A percentile compares a stretch with the other conserved stretches of the same genome.
phyloP scores from a whole-genome alignment of 2,888 invertebrate species.

The Pyrrhosoma nymphula region DNA sequence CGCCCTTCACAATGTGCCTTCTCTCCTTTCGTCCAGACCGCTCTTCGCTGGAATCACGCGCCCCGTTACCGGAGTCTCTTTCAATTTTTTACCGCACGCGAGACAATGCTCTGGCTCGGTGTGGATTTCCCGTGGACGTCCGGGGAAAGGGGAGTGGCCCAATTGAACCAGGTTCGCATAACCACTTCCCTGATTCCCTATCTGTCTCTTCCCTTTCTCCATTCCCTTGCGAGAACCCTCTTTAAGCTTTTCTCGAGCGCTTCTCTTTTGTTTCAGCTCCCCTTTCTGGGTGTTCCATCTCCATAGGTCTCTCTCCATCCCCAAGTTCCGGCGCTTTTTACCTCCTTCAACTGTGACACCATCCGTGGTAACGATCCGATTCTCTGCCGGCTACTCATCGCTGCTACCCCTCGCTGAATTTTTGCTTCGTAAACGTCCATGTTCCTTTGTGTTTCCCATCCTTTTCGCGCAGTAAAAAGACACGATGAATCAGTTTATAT shows the following conservation, averaged over 20 bases:
- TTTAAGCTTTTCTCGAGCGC: background rate
- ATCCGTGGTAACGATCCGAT: background rate
- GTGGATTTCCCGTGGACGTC: conserved; percentile 8
- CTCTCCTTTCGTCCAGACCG: background rate
- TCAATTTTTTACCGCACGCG: background rate
- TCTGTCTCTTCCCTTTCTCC: background rate
- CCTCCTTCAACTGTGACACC: background rate
- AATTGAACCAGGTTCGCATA: background rate
- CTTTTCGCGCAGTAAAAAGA: no score
- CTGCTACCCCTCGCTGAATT: background rate
- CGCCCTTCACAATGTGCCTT: background rate
- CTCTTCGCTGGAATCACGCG: background rate
- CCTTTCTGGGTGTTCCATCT: no score
- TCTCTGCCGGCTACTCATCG: background rate
- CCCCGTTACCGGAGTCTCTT: background rate
- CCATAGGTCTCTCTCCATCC: no score
- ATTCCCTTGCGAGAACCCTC: background rate
- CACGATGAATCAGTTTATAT: no score
- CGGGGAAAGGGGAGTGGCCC: background rate
- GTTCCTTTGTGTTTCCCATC: no score
- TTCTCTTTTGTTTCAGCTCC: background rate
- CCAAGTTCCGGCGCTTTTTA: background rate
- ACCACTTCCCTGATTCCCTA: conserved; percentile 44
- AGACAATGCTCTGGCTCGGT: conserved; percentile 20
- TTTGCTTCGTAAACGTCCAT: background rate